Conservation (phyloP, 2,113 vertebrate genomes). For the Hemiscyllium ocellatum region DNA sequence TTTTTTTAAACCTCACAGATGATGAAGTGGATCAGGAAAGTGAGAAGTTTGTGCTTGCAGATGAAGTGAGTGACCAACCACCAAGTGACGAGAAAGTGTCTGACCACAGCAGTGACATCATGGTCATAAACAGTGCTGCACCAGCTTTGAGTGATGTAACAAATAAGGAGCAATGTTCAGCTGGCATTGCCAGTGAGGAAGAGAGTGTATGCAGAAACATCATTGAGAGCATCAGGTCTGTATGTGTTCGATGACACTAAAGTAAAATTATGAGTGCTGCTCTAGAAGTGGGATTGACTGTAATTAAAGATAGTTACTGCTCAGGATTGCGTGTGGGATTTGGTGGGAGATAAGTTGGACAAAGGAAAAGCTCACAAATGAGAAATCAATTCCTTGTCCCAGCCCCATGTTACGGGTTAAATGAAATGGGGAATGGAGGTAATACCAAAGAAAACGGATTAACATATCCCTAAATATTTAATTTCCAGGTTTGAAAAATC, state of each 20-base stretch:
- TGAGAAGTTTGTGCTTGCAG: slow-evolving; percentile 51
- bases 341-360: not conserved
- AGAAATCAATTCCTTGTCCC: not conserved
- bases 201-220: slow-evolving; percentile 45
- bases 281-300: too few relatives aligned
- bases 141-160: not conserved
- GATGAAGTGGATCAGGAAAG: slow-evolving; percentile 52
- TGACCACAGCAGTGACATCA: not conserved
- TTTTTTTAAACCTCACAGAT: slow-evolving; percentile 40
- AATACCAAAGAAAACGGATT: not conserved
- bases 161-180: not conserved
- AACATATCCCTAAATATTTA: not conserved
- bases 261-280: not conserved
- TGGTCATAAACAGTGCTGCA: slow-evolving; percentile 26
- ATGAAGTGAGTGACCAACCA: slow-evolving; percentile 31
- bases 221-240: slow-evolving; percentile 63
- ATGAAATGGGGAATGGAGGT: not conserved
- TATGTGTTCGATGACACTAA: not conserved
- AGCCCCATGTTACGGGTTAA: not conserved
- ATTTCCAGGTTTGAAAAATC: not conserved
- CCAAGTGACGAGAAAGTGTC: slow-evolving; percentile 31
- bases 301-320: too few relatives aligned
- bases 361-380: not conserved
- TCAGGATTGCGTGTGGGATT: too few relatives aligned
- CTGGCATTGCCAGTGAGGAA: not conserved